Base-by-base conservation (phyloP, 2,888 invertebrate genomes). In the Anarsia innoxiella region DNA sequence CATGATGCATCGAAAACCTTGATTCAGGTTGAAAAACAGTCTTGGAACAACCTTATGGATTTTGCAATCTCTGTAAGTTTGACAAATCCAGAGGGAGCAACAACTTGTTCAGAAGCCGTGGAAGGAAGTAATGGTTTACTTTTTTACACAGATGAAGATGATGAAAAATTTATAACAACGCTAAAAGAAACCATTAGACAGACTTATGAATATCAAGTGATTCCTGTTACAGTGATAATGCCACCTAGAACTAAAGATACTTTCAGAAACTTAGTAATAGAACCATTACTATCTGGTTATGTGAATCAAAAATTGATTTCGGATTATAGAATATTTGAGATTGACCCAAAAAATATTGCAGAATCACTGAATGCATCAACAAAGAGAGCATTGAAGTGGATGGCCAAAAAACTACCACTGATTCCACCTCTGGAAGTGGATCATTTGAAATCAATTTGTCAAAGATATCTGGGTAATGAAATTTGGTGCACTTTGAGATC, bases 381-480 rank as follows among this genome's bases (percentile, higher is more conserved):
- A 3, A 83, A 73, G 60, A 66, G 59, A 38, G 78, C 79, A 12
- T 55, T 84, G 39, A 80, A 71, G 53, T 88, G 86, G 77, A 63
- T 86, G 49, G 86, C 85, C n/a, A 83, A 75, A 52, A 83, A 73
- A 48, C 78, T 62, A 41, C 82, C 86, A 31, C 68, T 70, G 44
- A 71, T 67, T 13, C 88, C 88, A 28, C 75, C 82, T 0, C 54
- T 91, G 25, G 87, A 89, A 74, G 84, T 90, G 56, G 86, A 89
- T 56, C 73, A 75, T 26, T 56, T 90, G 6, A 74, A 83, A 41
- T 80, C 84, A 1, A 87, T 89, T 49, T 69, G 91, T 37, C 69
- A 86, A 38, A 71, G 80, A 35, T 83, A 88, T 48, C 66, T 91
- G 8, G 88, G 88, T 3, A 86, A 87, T 39, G 90, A 89, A 66